These are phyloP conservation scores for Nestor notabilis DNA, from an alignment of 2,113 vertebrate genomes.

Conservation along the genomic window DNA sequence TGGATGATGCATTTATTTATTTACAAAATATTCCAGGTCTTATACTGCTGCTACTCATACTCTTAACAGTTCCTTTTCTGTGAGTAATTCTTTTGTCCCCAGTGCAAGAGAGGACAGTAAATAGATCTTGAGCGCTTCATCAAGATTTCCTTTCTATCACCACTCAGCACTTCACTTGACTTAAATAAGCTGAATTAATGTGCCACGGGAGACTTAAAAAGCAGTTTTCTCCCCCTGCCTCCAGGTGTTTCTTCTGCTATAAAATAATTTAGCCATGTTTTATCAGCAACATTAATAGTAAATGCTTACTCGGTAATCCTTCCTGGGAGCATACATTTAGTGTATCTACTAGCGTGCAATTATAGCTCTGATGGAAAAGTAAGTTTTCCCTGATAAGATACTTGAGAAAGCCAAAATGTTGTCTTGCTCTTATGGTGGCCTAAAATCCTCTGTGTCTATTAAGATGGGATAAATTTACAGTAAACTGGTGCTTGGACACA, in stretches of 20 bases:
- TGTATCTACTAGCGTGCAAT: background rate
- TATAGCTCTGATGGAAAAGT: background rate
- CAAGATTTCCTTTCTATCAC: conserved; percentile 3
- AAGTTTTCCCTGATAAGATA: background rate
- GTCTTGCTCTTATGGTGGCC: background rate
- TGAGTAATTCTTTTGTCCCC: background rate
- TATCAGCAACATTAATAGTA: conserved; percentile 51
- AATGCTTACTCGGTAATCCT: conserved; percentile 17
- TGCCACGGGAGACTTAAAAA: background rate
- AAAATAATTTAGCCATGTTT: conserved; percentile 47
- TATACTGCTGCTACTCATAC: background rate
- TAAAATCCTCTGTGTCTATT: background rate
- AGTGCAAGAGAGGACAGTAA: background rate
- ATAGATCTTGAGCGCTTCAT: background rate
- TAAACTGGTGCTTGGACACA: background rate
- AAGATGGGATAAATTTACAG: background rate
- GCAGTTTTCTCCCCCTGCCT: background rate
- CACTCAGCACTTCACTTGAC: background rate
- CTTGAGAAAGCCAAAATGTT: background rate
- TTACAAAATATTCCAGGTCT: background rate
- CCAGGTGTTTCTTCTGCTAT: conserved; percentile 32
- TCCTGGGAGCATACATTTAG: background rate
- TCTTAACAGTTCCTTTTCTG: background rate
- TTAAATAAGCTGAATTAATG: conserved; percentile 53
- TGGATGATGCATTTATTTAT: background rate